Conservation (phyloP, 2,888 invertebrate genomes). For the Caenorhabditis doughertyi region DNA sequence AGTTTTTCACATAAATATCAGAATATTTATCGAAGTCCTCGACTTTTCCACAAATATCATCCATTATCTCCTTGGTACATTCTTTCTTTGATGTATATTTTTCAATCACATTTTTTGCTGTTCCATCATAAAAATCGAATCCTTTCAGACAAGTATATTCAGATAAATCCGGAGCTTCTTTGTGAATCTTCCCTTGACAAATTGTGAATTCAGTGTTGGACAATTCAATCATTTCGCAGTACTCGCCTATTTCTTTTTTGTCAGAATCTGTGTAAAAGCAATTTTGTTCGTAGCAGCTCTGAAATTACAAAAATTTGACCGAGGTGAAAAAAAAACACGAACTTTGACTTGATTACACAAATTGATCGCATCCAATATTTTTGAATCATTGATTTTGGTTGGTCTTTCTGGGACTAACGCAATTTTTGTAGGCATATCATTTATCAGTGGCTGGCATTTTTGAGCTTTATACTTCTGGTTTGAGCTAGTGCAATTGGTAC, state of each 20-base stretch:
- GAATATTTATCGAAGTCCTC: slow-evolving; percentile 11
- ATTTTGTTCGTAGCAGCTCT: not conserved
- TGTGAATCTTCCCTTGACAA: not conserved
- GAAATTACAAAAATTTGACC: too few species aligned
- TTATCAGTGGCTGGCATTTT: not conserved
- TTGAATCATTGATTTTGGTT: not conserved
- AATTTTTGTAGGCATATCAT: not conserved
- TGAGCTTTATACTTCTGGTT: not conserved
- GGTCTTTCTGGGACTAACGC: not conserved
- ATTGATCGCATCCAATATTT: not conserved
- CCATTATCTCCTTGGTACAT: slow-evolving; percentile 7
- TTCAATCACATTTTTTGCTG: not conserved
- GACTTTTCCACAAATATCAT: not conserved
- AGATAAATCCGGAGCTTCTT: not conserved
- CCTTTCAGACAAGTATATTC: not conserved
- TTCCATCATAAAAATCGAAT: not conserved
- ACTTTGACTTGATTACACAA: not conserved
- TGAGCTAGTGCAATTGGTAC: not conserved
- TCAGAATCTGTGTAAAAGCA: not conserved
- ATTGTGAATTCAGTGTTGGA: not conserved
- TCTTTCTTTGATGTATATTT: not conserved
- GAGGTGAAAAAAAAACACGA: too few species aligned
- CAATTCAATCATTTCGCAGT: not conserved
- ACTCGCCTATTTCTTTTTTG: not conserved
- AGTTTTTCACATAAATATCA: not conserved